phyloP scores from a whole-genome alignment of 2,888 invertebrate genomes.

The Rhagonycha fulva region DNA sequence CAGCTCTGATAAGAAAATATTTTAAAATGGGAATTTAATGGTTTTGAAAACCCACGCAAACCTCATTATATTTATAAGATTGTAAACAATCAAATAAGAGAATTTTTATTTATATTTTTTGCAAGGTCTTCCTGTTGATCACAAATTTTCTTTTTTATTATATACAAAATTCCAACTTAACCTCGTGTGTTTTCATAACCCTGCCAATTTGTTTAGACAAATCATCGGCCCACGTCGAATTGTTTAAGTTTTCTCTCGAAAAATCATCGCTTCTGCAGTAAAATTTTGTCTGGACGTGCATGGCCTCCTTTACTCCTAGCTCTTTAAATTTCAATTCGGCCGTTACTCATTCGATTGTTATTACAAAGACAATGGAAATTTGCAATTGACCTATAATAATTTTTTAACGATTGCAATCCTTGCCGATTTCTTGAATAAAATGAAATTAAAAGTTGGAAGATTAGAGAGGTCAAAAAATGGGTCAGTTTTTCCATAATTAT shows the following conservation, averaged over 20 bases:
- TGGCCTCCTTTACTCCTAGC: not conserved
- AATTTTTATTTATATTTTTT: not conserved
- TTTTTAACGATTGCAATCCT: not conserved
- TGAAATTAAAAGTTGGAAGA: not conserved
- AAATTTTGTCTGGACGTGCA: not conserved
- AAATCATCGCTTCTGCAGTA: too few relatives aligned
- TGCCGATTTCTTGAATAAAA: not conserved
- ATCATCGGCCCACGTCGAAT: too few relatives aligned
- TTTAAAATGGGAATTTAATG: not conserved
- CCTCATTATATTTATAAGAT: not conserved
- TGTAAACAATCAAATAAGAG: not conserved
- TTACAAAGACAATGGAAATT: not conserved
- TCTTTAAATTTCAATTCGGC: not conserved
- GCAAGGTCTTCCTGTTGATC: not conserved
- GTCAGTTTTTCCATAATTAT: conserved; percentile 9
- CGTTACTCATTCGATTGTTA: not conserved
- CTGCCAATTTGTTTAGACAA: too few relatives aligned
- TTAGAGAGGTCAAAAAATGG: conserved; percentile 8
- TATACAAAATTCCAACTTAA: not conserved
- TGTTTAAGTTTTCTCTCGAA: not conserved
- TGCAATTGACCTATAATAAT: not conserved
- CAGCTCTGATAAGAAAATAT: not conserved
- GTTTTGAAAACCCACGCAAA: not conserved
- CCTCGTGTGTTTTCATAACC: too few relatives aligned
- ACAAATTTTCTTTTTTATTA: not conserved